Conservation (phyloP, 2,888 invertebrate species). For the Drosophila prolongata region DNA sequence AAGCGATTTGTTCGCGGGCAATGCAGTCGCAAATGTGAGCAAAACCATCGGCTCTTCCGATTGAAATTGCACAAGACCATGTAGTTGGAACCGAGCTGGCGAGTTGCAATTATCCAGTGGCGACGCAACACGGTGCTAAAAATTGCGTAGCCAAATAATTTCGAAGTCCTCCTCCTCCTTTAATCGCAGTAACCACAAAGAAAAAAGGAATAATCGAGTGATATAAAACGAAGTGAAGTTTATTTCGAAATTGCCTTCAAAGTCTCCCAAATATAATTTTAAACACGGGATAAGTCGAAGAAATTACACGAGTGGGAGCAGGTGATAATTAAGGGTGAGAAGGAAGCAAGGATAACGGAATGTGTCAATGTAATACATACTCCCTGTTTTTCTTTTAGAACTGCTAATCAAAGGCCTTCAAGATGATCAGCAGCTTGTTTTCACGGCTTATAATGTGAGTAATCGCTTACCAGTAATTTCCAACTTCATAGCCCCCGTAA, state of each 20-base stretch:
- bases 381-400: slow-evolving; percentile 17
- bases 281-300: slow-evolving; percentile 2
- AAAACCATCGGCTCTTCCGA: slow-evolving; percentile 23
- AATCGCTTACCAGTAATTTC: slow-evolving; percentile 24
- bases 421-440: slow-evolving; percentile 83
- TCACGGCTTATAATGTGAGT: slow-evolving; percentile 84
- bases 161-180: slow-evolving; percentile 21
- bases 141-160: slow-evolving; percentile 39
- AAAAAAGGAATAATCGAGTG: not conserved
- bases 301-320: not conserved
- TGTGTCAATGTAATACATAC: slow-evolving; percentile 24
- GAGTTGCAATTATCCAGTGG: slow-evolving; percentile 33
- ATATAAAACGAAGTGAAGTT: not conserved
- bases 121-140: slow-evolving; percentile 68
- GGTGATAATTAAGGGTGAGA: slow-evolving; percentile 30
- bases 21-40: slow-evolving; percentile 59
- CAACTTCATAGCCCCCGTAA: slow-evolving; percentile 4
- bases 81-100: slow-evolving; percentile 40
- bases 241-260: slow-evolving; percentile 5
- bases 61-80: slow-evolving; percentile 52
- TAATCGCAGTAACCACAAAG: slow-evolving; percentile 3
- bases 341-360: slow-evolving; percentile 13
- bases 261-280: not conserved
- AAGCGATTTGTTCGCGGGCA: slow-evolving; percentile 75
- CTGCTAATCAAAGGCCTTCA: slow-evolving; percentile 40